phyloP scores from a whole-genome alignment of 1,140 invertebrate species.

The Heliconius hermathena region DNA sequence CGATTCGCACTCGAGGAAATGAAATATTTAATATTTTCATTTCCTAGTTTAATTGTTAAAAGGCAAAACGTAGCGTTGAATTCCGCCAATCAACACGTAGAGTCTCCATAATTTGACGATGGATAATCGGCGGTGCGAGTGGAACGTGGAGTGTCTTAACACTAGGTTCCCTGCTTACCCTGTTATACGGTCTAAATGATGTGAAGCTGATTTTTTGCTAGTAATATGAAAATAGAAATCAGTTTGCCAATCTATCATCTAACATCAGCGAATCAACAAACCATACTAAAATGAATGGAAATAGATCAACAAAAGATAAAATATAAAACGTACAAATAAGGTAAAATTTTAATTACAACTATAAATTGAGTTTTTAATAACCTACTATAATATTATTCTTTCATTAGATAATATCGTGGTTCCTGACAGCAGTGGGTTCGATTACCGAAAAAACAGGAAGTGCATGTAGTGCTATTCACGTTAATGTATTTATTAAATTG shows the following conservation, averaged over 20 bases:
- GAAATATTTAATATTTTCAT: no score
- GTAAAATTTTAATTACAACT: slow-evolving; percentile 5
- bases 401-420: slow-evolving; percentile 11
- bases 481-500: slow-evolving; percentile 63
- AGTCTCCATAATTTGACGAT: no score
- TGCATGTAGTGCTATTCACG: slow-evolving; percentile 49
- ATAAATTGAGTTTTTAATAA: slow-evolving; percentile 14
- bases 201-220: no score
- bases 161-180: background rate
- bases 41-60: no score
- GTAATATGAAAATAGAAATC: no score
- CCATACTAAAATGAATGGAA: background rate
- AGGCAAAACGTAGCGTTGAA: no score
- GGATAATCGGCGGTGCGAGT: no score
- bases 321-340: background rate
- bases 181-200: background rate
- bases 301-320: background rate
- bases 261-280: background rate
- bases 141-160: background rate
- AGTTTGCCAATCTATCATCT: background rate
- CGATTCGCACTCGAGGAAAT: no score
- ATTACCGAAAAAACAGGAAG: slow-evolving; percentile 44
- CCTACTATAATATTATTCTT: slow-evolving; percentile 4
- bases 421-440: slow-evolving; percentile 22
- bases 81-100: no score